phyloP scores from a whole-genome alignment of 2,797 vertebrate species.

The Poecilia picta region DNA sequence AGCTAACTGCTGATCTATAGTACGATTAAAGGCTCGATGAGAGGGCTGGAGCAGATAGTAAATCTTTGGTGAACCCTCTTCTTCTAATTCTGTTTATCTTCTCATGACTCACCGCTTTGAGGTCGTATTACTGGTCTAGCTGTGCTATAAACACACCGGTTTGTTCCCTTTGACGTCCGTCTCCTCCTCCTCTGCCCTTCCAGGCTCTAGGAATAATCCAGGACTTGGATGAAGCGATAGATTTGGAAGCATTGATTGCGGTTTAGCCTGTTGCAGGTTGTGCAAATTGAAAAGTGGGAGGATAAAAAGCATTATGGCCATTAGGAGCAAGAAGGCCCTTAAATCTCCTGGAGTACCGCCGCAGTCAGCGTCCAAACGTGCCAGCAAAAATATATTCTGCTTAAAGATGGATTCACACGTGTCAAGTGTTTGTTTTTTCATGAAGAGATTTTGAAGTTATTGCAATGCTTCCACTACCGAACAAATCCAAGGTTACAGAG shows the following conservation, averaged over 20 bases:
- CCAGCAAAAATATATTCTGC: slow-evolving; percentile 40
- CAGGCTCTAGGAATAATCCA: slow-evolving; percentile 41
- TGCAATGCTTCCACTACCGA: background rate
- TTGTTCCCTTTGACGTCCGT: background rate
- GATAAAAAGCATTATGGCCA: slow-evolving; percentile 54
- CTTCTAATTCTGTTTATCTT: slow-evolving; percentile 38
- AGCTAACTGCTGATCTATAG: slow-evolving; percentile 69
- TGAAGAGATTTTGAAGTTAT: background rate
- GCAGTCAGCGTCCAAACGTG: slow-evolving; percentile 26
- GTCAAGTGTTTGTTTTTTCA: background rate
- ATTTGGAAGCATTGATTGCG: slow-evolving; percentile 40
- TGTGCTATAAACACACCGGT: slow-evolving; percentile 9
- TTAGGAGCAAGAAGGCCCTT: slow-evolving; percentile 51
- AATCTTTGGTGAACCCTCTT: slow-evolving; percentile 40
- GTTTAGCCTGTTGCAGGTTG: slow-evolving; percentile 30
- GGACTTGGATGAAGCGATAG: slow-evolving; percentile 36
- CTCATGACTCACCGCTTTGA: slow-evolving; percentile 41
- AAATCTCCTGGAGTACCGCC: slow-evolving; percentile 41
- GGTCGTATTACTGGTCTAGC: slow-evolving; percentile 22
- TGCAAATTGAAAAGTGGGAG: slow-evolving; percentile 37
- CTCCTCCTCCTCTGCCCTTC: background rate
- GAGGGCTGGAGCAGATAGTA: slow-evolving; percentile 56
- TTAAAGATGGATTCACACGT: background rate
- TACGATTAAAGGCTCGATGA: slow-evolving; percentile 49
- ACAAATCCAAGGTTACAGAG: background rate